A percentile compares a stretch with the other conserved stretches of the same genome.
These are phyloP conservation scores for Carcinoscorpius rotundicauda DNA, from an alignment of 1,140 invertebrate species.

Conservation along the genomic window DNA sequence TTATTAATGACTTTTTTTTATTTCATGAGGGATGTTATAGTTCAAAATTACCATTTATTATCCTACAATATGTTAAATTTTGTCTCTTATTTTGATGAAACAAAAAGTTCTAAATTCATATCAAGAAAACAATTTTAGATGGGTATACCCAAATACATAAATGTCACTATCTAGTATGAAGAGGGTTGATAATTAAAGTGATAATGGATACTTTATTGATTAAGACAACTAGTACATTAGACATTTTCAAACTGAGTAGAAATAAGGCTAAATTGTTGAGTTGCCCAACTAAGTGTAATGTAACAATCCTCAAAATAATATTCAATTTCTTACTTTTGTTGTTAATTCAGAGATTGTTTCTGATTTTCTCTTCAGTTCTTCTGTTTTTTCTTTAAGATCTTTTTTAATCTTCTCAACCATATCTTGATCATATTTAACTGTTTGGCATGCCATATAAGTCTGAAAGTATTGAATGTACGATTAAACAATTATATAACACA, in stretches of 20 bases:
- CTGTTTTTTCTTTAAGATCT: constrained; percentile 56
- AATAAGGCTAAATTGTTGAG: not conserved
- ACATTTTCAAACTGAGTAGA: not conserved
- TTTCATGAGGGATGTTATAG: too few species aligned
- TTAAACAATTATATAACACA: too few species aligned
- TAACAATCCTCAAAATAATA: not conserved
- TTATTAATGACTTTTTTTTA: too few species aligned
- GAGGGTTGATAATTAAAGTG: not conserved
- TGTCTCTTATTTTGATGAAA: constrained; percentile 1
- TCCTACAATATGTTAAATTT: not conserved
- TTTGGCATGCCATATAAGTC: constrained; percentile 15
- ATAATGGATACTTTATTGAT: not conserved
- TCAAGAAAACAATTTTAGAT: not conserved
- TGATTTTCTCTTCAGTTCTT: constrained; percentile 62
- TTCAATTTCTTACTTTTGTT: constrained; percentile 49
- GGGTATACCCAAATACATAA: constrained; percentile 3
- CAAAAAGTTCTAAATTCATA: not conserved
- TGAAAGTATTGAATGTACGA: not conserved
- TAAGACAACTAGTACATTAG: not conserved
- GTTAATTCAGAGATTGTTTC: constrained; percentile 64
- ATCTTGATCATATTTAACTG: constrained; percentile 29
- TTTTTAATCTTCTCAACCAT: constrained; percentile 37
- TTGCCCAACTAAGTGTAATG: not conserved
- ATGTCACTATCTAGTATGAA: constrained; percentile 3
- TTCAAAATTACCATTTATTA: too few species aligned